Base-by-base conservation (phyloP, 1,140 invertebrate genomes). In the Zaprionus nigranus region DNA sequence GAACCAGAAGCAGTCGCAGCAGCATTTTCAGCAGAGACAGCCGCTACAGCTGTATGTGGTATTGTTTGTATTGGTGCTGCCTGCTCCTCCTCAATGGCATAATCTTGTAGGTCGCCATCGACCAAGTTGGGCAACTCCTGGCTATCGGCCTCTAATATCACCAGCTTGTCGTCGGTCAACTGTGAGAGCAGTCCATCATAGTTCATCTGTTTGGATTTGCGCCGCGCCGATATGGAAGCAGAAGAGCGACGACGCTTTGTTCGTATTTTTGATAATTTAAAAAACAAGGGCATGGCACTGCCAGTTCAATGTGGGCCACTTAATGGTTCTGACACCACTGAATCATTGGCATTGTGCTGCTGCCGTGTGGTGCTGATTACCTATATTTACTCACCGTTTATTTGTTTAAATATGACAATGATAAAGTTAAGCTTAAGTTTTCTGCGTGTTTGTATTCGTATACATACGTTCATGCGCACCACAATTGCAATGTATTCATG, bases 171-270 rank as follows among this genome's bases (percentile, higher is more conserved):
- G 24, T 92, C 91, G 63, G 91, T 91, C 78, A 92, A 77, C 88
- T 92, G 82, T 36, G 91, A 90, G 43, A 92, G 81, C 22, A 92
- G 71, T 58, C 80, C 88, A 79, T 92, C 91, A 91, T 92, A 92
- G 88, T 91, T 92, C 91, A 92, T 92, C 91, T 92, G 87, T 59
- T 74, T 68, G 43, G 66, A 22, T 59, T 79, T 61, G 20, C 68
- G 34, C 49, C 53, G 34, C 17, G 51, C 7, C 24, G 78, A 64
- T 51, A 81, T 62, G 62, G 67, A 81, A 78, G 67, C 56, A 72
- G 78, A 84, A 57, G 81, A 79, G 57, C 81, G 61, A 64, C 85
- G 78, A 54, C 81, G 81, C 84, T 88, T 88, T 84, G 81, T 84
- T 70, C 81, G 78, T 59, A 84, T 58, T 53, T 90, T 87, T 22